These are phyloP conservation scores for Rissa tridactyla DNA, from an alignment of 2,113 vertebrate genomes.

Conservation along the genomic window DNA sequence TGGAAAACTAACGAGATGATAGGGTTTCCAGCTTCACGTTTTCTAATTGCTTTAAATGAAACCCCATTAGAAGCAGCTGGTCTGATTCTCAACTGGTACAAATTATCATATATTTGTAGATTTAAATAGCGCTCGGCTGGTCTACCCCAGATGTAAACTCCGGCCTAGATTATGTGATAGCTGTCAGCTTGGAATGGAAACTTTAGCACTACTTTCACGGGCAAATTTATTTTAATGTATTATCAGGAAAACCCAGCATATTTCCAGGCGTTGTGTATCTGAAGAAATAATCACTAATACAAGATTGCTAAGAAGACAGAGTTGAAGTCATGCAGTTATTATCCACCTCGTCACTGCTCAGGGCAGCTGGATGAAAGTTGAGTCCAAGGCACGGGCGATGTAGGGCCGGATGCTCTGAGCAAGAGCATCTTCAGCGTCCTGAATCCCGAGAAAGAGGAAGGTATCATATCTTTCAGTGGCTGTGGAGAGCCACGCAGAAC, in stretches of 20 bases:
- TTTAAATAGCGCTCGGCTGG: background rate
- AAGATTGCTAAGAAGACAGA: background rate
- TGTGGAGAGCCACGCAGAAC: background rate
- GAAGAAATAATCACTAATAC: constrained; percentile 17
- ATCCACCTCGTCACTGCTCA: background rate
- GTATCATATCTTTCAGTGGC: background rate
- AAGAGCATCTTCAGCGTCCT: background rate
- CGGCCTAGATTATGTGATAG: constrained; percentile 19
- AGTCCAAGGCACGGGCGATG: background rate
- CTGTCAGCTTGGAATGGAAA: constrained; percentile 28
- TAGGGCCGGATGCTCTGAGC: background rate
- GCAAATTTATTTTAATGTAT: constrained; percentile 1
- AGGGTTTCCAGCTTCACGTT: constrained; percentile 48
- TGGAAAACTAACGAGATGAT: constrained; percentile 43
- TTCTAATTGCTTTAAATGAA: constrained; percentile 61
- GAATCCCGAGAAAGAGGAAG: background rate
- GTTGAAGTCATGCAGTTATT: background rate
- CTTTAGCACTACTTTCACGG: background rate
- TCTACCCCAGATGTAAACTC: constrained; percentile 30
- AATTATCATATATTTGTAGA: constrained; percentile 41
- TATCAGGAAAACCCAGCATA: constrained; percentile 27
- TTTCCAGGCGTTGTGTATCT: constrained; percentile 37
- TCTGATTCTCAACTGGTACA: constrained; percentile 30
- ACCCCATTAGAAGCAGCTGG: constrained; percentile 49
- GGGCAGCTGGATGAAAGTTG: background rate